Evolutionary conservation across 1,140 invertebrate species (phyloP), one percentile per base, ranked within the genome.

Genomic region (Laodelphax striatellus): DNA sequence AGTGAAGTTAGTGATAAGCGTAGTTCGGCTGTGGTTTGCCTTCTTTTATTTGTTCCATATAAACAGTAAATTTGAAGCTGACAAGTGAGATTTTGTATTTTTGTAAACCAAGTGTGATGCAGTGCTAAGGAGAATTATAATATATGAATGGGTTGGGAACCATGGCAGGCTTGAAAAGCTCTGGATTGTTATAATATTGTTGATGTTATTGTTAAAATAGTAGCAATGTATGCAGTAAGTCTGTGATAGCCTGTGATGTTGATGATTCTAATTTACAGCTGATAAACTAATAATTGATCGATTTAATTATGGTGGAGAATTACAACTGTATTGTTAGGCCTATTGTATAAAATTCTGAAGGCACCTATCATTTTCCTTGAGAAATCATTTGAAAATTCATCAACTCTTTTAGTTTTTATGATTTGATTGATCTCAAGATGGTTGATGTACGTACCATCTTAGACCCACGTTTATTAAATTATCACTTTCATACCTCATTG

Each of bases 161-260:
- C 22, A 19, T 31, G 31, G n/a, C 28, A n/a, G 24, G 52, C 19
- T 24, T 24, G 14, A 55, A 31, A 17, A 34, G 22, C 28, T 34
- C 16, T 16, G 22, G 54, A 38, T 16, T 55, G 31, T 55, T 34
- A n/a, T 53, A 31, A 31, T 55, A 55, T 34, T 55, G 28, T 55
- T 55, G 28, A 31, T 16, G 28, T 34, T 55, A 55, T 55, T 34
- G 22, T 31, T 52, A 52, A 50, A 19, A 22, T 50, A 50, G 46
- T 50, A 50, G 46, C 21, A 38, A 38, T 38, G 46, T 19, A 19
- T 50, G 46, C 46, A 60, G 58, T 53, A 60, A 53, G 58, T 60
- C 62, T 65, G 64, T 65, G 64, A 65, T 65, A 62, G 64, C 58
- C 58, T 65, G 64, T 65, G 64, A 65, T 65, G 34, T 38, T 38